Conservation (phyloP, 1,140 invertebrate genomes). For the Platorchestia sp. region DNA sequence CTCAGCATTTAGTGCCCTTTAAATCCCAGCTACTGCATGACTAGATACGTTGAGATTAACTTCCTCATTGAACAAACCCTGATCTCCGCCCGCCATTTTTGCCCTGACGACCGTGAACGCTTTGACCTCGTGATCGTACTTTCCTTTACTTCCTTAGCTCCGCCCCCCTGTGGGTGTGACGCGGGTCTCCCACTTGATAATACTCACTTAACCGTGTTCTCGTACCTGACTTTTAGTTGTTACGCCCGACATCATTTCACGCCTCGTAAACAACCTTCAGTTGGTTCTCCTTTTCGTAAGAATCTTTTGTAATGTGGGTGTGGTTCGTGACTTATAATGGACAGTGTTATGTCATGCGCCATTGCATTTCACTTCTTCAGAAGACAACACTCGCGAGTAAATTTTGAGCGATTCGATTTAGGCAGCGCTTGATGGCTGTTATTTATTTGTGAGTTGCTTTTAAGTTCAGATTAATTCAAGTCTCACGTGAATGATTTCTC, state of each 20-base stretch:
- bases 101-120: background rate
- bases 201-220: background rate
- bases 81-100: background rate
- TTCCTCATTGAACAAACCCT: slow-evolving; percentile 9
- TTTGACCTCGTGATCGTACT: slow-evolving; percentile 7
- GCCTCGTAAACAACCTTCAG: background rate
- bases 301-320: background rate
- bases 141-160: background rate
- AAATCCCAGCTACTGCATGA: background rate
- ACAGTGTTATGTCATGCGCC: background rate
- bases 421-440: no score
- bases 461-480: no score
- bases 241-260: background rate
- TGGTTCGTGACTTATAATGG: background rate
- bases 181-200: background rate
- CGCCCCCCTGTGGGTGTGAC: background rate
- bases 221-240: background rate
- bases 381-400: background rate
- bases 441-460: no score
- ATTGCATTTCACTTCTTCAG: background rate
- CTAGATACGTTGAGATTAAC: background rate
- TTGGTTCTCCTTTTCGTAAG: background rate
- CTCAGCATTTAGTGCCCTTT: background rate
- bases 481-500: no score
- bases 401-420: background rate